A percentile compares a stretch with the other conserved stretches of the same genome.
Conservation (phyloP, 2,113 vertebrate genomes). For the Corvus cornix region DNA sequence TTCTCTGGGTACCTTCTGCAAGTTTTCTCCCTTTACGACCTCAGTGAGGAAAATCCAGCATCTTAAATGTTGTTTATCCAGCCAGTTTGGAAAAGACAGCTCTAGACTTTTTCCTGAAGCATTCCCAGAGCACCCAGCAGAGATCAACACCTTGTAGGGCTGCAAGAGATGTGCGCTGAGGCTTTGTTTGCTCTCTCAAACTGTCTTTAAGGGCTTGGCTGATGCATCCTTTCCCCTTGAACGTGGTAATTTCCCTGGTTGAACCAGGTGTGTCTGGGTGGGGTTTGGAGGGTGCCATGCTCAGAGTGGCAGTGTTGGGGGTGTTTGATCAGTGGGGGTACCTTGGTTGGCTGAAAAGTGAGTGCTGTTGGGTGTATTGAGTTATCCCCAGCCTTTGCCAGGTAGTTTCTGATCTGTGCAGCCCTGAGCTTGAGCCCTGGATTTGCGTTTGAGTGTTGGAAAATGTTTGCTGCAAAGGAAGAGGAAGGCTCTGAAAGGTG, state of each 20-base stretch:
- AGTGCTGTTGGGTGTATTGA: background rate
- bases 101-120: background rate
- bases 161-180: rapidly evolving
- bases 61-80: slow-evolving; percentile 26
- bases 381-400: background rate
- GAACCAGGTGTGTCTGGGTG: background rate
- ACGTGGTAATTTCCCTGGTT: rapidly evolving
- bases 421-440: background rate
- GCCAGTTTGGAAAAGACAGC: background rate
- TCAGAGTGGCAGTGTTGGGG: background rate
- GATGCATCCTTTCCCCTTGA: background rate
- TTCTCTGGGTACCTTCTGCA: slow-evolving; percentile 70
- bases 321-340: background rate
- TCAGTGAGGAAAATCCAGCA: slow-evolving; percentile 30
- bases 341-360: background rate
- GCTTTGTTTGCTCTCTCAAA: background rate
- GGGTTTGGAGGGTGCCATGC: background rate
- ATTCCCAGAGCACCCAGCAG: background rate
- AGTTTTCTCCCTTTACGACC: slow-evolving; percentile 39
- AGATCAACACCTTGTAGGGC: background rate
- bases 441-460: background rate
- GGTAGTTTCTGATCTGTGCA: background rate
- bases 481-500: background rate
- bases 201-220: background rate
- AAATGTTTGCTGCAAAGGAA: background rate